A percentile compares a stretch with the other conserved stretches of the same genome.
phyloP scores from a whole-genome alignment of 2,888 invertebrate genomes.

The Helicoverpa assulta region DNA sequence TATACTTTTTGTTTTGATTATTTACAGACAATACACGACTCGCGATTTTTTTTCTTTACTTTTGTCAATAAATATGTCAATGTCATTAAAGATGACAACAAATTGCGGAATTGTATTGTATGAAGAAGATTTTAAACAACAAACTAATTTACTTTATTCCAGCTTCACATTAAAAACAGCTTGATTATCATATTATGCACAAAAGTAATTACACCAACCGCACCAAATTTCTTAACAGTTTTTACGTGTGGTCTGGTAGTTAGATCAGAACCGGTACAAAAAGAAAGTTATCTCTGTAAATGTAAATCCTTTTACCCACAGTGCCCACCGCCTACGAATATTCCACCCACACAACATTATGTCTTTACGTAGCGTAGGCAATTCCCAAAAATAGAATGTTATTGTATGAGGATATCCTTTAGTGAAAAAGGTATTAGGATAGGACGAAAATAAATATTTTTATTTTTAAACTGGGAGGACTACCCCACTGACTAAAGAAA shows the following conservation, averaged over 20 bases:
- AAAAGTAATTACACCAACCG: neutral
- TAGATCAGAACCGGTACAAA: slow-evolving; percentile 20
- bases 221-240: neutral
- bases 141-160: too few relatives aligned
- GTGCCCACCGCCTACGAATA: slow-evolving; percentile 53
- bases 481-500: neutral
- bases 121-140: too few relatives aligned
- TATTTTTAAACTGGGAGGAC: neutral
- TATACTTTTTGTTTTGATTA: slow-evolving; percentile 48
- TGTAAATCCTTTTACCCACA: slow-evolving; percentile 18
- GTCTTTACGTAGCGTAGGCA: neutral
- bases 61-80: slow-evolving; percentile 61
- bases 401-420: slow-evolving; percentile 49
- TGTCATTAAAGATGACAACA: slow-evolving; percentile 55
- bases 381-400: slow-evolving; percentile 51
- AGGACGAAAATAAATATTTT: slow-evolving; percentile 2
- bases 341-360: slow-evolving; percentile 51
- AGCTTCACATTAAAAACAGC: too few relatives aligned
- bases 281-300: slow-evolving; percentile 37
- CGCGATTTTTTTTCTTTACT: slow-evolving; percentile 34
- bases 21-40: slow-evolving; percentile 30
- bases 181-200: neutral
- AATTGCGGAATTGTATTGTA: slow-evolving; percentile 9
- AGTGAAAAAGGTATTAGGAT: neutral
- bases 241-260: neutral